Base-by-base conservation (phyloP, 2,888 invertebrate species). In the Drosophila koepferae region DNA sequence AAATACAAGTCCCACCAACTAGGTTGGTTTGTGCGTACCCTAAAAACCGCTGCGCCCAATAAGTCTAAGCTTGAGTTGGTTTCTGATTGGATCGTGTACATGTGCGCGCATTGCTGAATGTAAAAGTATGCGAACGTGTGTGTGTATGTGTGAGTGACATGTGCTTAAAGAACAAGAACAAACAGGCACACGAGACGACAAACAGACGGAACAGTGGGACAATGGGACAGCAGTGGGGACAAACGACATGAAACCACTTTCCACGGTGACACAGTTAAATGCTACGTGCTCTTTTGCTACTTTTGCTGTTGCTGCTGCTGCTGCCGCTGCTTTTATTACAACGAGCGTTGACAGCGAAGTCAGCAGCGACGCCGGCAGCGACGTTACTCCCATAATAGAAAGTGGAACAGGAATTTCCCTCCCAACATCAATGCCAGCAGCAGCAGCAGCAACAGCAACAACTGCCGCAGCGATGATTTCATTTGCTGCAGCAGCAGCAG, bases 321-420 rank as follows among this genome's bases (percentile, higher is more conserved):
- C 75, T 69, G 80, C 77, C 61, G 77, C 78, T 69, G 80, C 86
- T 71, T 65, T 80, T 81, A 79, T 83, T 81, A 74, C 85, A 78
- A 65, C 58, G 10, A 20, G 16, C 44, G 56, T 44, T 34, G 43
- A 31, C 58, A 38, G 53, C 58, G 72, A 68, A 73, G 62, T 58
- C 70, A 46, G 51, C 81, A 28, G 53, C 60, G 72, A 71, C 72
- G 62, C 61, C 63, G 68, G 62, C 81, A 55, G 76, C 77, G 79
- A 63, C 67, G 80, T 74, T 86, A 88, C 90, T 91, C 91, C 91
- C 86, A 90, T 90, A 90, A 90, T 91, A 91, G 91, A 91, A 91
- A 91, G 91, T 91, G 91, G 91, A 91, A 91, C 91, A 91, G 91
- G 91, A 91, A 91, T 91, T 91, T 91, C 89, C 90, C 86, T 82